Evolutionary conservation across 1,140 invertebrate species (phyloP).

Genomic region (Lepidostoma basale): DNA sequence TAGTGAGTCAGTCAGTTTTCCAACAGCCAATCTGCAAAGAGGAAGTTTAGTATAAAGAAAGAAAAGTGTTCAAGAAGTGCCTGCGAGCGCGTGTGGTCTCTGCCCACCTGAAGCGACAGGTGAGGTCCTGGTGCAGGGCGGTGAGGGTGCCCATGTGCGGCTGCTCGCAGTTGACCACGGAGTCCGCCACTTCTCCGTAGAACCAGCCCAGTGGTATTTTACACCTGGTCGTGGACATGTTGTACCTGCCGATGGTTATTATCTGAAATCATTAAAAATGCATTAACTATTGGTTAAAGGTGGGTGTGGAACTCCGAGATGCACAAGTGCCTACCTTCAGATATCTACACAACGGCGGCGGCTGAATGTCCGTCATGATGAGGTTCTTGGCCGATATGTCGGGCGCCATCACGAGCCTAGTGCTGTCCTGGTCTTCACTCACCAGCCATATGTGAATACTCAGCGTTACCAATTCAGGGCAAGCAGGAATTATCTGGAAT

Average conservation of each 20-base stretch:
- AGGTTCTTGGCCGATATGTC: constrained; percentile 85
- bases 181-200: constrained; percentile 84
- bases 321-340: constrained; percentile 85
- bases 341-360: constrained; percentile 85
- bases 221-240: constrained; percentile 87
- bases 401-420: constrained; percentile 81
- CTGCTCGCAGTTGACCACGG: constrained; percentile 60
- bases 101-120: constrained; percentile 57
- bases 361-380: constrained; percentile 86
- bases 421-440: constrained; percentile 82
- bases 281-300: too few relatives aligned
- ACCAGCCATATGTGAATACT: constrained; percentile 89
- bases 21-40: constrained; percentile 73
- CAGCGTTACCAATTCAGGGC: constrained; percentile 83
- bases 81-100: too few relatives aligned
- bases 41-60: neutral
- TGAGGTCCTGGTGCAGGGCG: constrained; percentile 54
- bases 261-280: constrained; percentile 62
- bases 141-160: constrained; percentile 53
- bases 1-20: constrained; percentile 76
- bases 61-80: too few relatives aligned
- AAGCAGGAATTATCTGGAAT: constrained; percentile 77
- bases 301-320: neutral
- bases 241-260: constrained; percentile 86
- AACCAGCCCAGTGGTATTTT: constrained; percentile 91